phyloP scores from a whole-genome alignment of 2,888 invertebrate species.

The Melinaea marsaeus region DNA sequence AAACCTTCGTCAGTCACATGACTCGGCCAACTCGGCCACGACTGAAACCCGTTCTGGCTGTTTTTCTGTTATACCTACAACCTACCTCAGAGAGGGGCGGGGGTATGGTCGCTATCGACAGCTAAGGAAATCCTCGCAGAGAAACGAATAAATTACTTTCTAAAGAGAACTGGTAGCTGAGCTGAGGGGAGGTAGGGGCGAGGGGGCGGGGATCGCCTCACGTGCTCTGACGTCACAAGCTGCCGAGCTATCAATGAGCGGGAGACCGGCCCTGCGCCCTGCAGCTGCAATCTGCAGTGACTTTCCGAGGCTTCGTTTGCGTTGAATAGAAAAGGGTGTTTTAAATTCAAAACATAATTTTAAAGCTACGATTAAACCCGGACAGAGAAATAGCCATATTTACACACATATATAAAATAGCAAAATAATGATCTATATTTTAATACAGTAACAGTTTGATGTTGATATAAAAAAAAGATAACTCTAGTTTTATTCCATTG shows the following conservation, averaged over 20 bases:
- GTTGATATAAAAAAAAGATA: too few relatives aligned
- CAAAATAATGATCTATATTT: too few relatives aligned
- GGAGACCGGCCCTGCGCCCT: conserved; percentile 29
- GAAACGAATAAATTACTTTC: conserved; percentile 26
- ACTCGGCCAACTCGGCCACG: conserved; percentile 2
- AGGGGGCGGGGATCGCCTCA: conserved; percentile 7
- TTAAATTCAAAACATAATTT: neutral
- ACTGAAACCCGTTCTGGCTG: conserved; percentile 1
- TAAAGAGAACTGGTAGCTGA: conserved; percentile 22
- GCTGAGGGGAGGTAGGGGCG: neutral
- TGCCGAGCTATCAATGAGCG: conserved; percentile 38
- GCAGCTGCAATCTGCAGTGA: conserved; percentile 25
- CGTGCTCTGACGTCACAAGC: conserved; percentile 18
- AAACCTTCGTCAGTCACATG: neutral
- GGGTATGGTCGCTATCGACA: neutral
- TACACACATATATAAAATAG: too few relatives aligned
- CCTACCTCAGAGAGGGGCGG: too few relatives aligned
- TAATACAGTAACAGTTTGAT: too few relatives aligned
- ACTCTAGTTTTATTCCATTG: too few relatives aligned
- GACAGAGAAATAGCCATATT: too few relatives aligned
- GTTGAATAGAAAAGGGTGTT: neutral
- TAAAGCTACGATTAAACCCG: too few relatives aligned
- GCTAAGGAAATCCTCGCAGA: conserved; percentile 23
- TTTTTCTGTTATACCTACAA: neutral
- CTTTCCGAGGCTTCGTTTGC: neutral